Conservation (phyloP, 2,888 invertebrate species). For the Drosophila maculinotata region DNA sequence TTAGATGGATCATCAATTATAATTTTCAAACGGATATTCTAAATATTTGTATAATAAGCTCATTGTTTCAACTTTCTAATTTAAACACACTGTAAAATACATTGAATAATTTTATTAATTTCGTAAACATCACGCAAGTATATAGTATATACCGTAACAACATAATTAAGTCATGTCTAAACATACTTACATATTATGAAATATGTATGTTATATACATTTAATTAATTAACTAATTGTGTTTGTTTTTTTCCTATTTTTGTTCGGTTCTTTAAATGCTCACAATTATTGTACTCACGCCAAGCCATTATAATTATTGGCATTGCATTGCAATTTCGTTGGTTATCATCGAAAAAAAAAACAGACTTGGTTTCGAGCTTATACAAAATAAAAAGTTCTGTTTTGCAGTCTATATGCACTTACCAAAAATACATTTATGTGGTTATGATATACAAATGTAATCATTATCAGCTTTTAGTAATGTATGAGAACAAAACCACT, state of each 20-base stretch:
- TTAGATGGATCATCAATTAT: too few relatives aligned
- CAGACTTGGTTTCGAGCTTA: constrained; percentile 9
- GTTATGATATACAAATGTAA: constrained; percentile 20
- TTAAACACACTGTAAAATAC: constrained; percentile 5
- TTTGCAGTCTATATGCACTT: constrained; percentile 44
- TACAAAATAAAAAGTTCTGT: constrained; percentile 6
- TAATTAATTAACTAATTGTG: constrained; percentile 39
- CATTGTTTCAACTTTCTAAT: not conserved
- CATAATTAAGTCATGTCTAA: constrained; percentile 32
- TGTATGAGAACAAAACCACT: constrained; percentile 29
- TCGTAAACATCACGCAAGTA: constrained; percentile 63
- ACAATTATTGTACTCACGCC: constrained; percentile 59
- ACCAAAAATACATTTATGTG: constrained; percentile 25
- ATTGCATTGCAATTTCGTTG: constrained; percentile 37
- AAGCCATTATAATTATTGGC: constrained; percentile 18
- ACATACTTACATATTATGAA: constrained; percentile 19
- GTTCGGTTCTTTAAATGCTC: constrained; percentile 61
- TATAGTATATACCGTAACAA: constrained; percentile 47
- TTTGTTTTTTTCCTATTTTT: constrained; percentile 34
- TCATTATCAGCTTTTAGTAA: constrained; percentile 15
- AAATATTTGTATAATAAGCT: not conserved
- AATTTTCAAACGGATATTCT: not conserved
- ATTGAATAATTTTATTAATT: constrained; percentile 54
- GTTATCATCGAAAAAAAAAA: constrained; percentile 5
- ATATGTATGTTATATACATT: constrained; percentile 48